phyloP scores from a whole-genome alignment of 2,113 vertebrate species.

The Chauna torquata region DNA sequence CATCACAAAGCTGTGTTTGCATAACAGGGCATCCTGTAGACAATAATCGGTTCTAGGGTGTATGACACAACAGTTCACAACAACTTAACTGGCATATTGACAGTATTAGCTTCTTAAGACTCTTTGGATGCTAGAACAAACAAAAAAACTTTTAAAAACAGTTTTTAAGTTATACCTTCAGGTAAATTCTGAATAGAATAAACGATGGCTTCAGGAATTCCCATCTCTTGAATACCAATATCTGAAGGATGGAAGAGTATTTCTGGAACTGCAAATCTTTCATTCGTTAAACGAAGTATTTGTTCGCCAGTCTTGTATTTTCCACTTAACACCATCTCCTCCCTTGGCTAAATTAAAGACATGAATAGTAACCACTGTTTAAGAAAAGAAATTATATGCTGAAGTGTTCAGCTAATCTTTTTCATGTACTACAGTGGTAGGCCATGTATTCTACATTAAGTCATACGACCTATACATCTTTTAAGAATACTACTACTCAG shows the following conservation, averaged over 20 bases:
- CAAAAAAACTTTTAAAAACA: neutral
- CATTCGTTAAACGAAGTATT: slow-evolving; percentile 92
- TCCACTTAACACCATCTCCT: slow-evolving; percentile 95
- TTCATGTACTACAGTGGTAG: neutral
- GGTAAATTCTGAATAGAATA: slow-evolving; percentile 92
- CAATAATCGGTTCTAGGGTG: neutral
- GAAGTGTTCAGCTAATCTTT: neutral
- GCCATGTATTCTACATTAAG: neutral
- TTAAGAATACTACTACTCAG: neutral
- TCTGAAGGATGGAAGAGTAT: slow-evolving; percentile 96
- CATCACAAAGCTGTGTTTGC: neutral
- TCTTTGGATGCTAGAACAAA: neutral
- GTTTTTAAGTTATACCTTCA: slow-evolving; percentile 80
- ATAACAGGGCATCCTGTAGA: neutral
- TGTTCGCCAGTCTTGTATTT: slow-evolving; percentile 98
- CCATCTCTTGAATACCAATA: slow-evolving; percentile 98
- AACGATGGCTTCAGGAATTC: slow-evolving; percentile 94
- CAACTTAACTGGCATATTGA: neutral
- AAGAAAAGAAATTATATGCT: neutral
- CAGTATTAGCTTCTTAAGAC: neutral
- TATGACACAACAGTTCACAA: neutral
- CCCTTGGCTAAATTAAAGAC: slow-evolving; percentile 83
- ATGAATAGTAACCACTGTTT: slow-evolving; percentile 2
- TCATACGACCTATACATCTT: neutral
- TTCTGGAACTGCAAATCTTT: slow-evolving; percentile 97